Evolutionary conservation across 2,797 vertebrate species (phyloP).

Genomic region (Alcedo quadribrachys): DNA sequence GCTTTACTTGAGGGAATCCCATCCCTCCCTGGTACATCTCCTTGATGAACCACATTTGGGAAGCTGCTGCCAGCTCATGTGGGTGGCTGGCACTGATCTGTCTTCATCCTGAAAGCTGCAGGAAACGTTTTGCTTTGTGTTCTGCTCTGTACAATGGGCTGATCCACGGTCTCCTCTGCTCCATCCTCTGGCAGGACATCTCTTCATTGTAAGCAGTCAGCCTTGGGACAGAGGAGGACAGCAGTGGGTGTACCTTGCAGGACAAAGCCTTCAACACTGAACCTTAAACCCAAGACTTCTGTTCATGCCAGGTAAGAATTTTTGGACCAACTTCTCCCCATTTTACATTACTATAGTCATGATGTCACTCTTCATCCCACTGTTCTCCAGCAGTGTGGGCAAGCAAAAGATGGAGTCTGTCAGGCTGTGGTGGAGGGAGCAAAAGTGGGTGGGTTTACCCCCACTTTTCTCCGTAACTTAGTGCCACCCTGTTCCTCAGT

Average conservation of each 20-base stretch:
- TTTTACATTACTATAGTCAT: neutral
- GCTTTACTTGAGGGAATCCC: neutral
- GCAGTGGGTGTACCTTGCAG: neutral
- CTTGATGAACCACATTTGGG: neutral
- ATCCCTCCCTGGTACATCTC: neutral
- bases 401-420: neutral
- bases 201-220: neutral
- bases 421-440: rapidly evolving
- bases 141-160: neutral
- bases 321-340: neutral
- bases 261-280: neutral
- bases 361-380: neutral
- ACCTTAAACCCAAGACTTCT: neutral
- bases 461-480: neutral
- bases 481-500: neutral
- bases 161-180: neutral
- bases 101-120: neutral
- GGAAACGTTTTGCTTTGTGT: neutral
- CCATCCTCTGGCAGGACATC: neutral
- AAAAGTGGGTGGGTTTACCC: neutral
- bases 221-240: neutral
- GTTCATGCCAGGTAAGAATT: neutral
- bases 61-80: neutral
- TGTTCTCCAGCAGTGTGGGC: rapidly evolving
- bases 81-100: neutral